phyloP scores from a whole-genome alignment of 2,113 vertebrate genomes.

The Ictidomys tridecemlineatus region DNA sequence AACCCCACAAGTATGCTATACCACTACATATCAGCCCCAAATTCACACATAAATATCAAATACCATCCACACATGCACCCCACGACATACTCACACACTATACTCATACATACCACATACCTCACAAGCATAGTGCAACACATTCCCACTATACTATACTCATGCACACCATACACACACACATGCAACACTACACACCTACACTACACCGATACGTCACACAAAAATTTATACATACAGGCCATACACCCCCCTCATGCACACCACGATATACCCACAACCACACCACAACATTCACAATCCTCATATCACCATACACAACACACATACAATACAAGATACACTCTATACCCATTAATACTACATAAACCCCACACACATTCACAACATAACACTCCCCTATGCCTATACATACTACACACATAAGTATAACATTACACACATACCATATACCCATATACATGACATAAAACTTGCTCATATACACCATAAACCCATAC shows the following conservation, averaged over 20 bases:
- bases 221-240: no score
- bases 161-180: not conserved
- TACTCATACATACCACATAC: not conserved
- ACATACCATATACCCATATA: no score
- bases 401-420: not conserved
- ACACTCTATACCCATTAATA: no score
- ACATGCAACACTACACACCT: no score
- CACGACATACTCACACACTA: no score
- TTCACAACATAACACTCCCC: not conserved
- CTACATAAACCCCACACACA: not conserved
- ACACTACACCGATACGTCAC: no score
- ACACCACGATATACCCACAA: not conserved
- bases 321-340: not conserved
- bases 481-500: no score
- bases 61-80: not conserved
- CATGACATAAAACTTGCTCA: no score
- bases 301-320: not conserved
- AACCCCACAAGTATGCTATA: not conserved
- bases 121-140: not conserved
- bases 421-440: no score
- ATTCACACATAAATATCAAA: no score
- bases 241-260: no score
- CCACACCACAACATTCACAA: not conserved
- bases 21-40: not conserved
- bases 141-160: fast-evolving